Evolutionary conservation across 2,888 invertebrate genomes (phyloP).

Genomic region (Drosophila crucigera): DNA sequence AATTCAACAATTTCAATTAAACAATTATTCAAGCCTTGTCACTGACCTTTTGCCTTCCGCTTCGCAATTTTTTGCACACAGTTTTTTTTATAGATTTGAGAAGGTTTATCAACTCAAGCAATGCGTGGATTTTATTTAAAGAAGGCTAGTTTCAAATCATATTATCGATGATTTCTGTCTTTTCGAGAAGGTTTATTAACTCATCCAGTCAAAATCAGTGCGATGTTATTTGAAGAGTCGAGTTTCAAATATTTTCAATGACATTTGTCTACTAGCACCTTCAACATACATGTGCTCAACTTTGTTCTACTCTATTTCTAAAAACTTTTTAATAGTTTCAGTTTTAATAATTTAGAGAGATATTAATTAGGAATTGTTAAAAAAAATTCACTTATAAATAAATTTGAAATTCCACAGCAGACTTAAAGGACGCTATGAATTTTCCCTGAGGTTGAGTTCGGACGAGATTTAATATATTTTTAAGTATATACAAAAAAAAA

Average conservation of each 20-base stretch:
- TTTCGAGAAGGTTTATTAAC: neutral
- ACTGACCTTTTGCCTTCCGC: constrained; percentile 62
- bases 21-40: constrained; percentile 64
- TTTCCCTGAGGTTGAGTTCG: neutral
- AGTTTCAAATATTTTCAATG: neutral
- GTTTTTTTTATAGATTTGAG: constrained; percentile 16
- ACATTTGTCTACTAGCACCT: neutral
- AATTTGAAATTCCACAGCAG: neutral
- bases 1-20: constrained; percentile 23
- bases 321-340: neutral
- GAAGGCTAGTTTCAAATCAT: neutral
- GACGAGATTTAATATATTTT: too few relatives aligned
- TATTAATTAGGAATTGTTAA: too few relatives aligned
- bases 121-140: constrained; percentile 10
- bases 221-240: neutral
- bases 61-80: constrained; percentile 22
- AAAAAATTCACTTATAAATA: neutral
- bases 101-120: constrained; percentile 17
- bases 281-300: neutral
- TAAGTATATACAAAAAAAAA: neutral
- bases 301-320: neutral
- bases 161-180: neutral
- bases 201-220: neutral
- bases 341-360: too few relatives aligned
- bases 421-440: neutral